Evolutionary conservation across 2,888 invertebrate genomes (phyloP).

Genomic region (Drosophila phalerata): DNA sequence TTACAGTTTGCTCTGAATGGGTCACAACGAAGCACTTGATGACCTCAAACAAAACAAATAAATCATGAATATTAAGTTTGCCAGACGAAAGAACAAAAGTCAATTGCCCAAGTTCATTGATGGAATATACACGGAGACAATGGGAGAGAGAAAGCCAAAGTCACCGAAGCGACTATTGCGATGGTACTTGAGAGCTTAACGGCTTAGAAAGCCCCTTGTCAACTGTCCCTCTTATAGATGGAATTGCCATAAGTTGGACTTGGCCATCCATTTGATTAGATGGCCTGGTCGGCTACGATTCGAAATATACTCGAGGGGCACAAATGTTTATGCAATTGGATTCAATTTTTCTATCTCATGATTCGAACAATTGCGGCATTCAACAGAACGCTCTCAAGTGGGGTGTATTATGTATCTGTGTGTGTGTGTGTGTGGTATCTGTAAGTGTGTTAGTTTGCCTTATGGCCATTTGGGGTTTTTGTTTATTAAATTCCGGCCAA

Average conservation of each 20-base stretch:
- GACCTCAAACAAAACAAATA: slow-evolving; percentile 66
- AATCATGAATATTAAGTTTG: slow-evolving; percentile 78
- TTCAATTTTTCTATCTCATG: slow-evolving; percentile 65
- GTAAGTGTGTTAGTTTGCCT: slow-evolving; percentile 26
- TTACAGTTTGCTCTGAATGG: slow-evolving; percentile 40
- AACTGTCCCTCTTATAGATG: slow-evolving; percentile 3
- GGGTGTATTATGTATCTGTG: slow-evolving; percentile 2
- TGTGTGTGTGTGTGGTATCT: slow-evolving; percentile 13
- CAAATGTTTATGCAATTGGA: slow-evolving; percentile 73
- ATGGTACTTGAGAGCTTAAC: slow-evolving; percentile 69
- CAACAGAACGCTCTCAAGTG: slow-evolving; percentile 27
- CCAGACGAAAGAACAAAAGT: slow-evolving; percentile 65
- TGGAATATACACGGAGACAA: slow-evolving; percentile 4
- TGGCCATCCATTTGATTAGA: slow-evolving; percentile 67
- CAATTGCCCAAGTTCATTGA: slow-evolving; percentile 68
- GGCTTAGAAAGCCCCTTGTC: slow-evolving; percentile 62
- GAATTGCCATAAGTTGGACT: slow-evolving; percentile 48
- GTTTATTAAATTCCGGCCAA: slow-evolving; percentile 64
- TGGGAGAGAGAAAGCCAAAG: background rate
- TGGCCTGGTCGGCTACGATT: slow-evolving; percentile 27
- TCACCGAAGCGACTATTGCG: slow-evolving; percentile 32
- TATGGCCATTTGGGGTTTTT: slow-evolving; percentile 54
- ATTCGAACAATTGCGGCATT: slow-evolving; percentile 49
- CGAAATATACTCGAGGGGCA: slow-evolving; percentile 48
- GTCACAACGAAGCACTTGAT: slow-evolving; percentile 31